phyloP scores from a whole-genome alignment of 2,888 invertebrate species.

The Eupeodes luniger region DNA sequence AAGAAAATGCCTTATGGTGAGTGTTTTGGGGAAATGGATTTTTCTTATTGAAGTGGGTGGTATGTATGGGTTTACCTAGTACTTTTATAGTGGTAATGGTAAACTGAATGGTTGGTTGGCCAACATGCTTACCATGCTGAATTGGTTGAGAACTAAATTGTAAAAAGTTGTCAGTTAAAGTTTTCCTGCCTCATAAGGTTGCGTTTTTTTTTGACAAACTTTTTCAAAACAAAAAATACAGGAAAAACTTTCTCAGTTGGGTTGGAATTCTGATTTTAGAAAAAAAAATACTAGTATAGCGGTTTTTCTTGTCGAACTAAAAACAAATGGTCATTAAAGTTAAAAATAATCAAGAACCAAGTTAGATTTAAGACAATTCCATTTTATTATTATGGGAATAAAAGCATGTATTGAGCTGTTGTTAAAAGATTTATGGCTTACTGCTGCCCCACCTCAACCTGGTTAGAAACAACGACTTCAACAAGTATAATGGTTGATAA shows the following conservation, averaged over 20 bases:
- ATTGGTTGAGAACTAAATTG: constrained; percentile 13
- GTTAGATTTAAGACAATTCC: too few species aligned
- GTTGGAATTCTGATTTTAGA: neutral
- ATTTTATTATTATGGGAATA: too few species aligned
- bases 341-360: too few species aligned
- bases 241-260: neutral
- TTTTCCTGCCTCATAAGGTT: constrained; percentile 1
- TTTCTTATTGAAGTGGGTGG: neutral
- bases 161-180: constrained; percentile 53
- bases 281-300: too few species aligned
- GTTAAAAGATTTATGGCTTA: too few species aligned
- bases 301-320: too few species aligned
- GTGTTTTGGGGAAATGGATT: constrained; percentile 13
- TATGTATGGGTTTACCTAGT: neutral
- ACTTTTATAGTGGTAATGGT: neutral
- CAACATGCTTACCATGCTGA: constrained; percentile 16
- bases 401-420: too few species aligned
- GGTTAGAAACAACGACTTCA: too few species aligned
- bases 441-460: too few species aligned
- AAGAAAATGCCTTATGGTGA: neutral
- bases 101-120: neutral
- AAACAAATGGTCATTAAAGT: too few species aligned
- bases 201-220: constrained; percentile 7
- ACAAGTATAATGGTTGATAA: too few species aligned
- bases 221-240: constrained; percentile 14